Base-by-base conservation (phyloP, 2,888 invertebrate genomes). In the Leptopilina syphax region DNA sequence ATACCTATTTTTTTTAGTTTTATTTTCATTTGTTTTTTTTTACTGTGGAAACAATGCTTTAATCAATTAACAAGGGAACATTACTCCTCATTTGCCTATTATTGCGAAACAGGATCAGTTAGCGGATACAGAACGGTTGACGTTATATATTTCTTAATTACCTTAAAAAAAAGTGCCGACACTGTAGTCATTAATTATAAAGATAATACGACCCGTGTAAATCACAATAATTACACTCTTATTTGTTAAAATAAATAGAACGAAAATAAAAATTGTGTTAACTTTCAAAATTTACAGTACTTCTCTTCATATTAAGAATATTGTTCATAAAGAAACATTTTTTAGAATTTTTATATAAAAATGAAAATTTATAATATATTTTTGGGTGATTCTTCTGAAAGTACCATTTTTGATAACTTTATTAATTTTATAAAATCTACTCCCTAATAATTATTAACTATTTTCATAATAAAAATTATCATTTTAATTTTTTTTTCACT, bases 91-190 rank as follows among this genome's bases (percentile, higher is more conserved):
- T 80, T 79, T 80, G 78, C 78, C 70, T 63, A 41, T 9, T 63
- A 54, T 41, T 57, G 24, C 44, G 44, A 73, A 79, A 82, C 78
- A 80, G 78, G 80, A 79, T 77, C 47, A 67, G 65, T 67, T 65
- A 65, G 73, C 77, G 77, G 65, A 24, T 50, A 47, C 73, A n/a
- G 44, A 63, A 27, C 18, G 47, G 44, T 63, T 77, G 81, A 80
- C 80, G 73, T 78, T 34, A 44, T 34, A 44, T 79, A 65, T 67
- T 82, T 81, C 77, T 81, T 81, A 79, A 81, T 66, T 57, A 57
- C 41, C 54, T 50, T 10, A 50, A 50, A 44, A n/a, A 76, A 60
- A 27, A 50, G 24, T 13, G 70, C 27, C 50, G 50, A 70, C 50
- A 50, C 70, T 24, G 54, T 27, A 70, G 70, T 70, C 70, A 70